Evolutionary conservation across 2,888 invertebrate genomes (phyloP), one percentile per base, ranked within the genome.

Genomic region (Notodonta dromedarius): DNA sequence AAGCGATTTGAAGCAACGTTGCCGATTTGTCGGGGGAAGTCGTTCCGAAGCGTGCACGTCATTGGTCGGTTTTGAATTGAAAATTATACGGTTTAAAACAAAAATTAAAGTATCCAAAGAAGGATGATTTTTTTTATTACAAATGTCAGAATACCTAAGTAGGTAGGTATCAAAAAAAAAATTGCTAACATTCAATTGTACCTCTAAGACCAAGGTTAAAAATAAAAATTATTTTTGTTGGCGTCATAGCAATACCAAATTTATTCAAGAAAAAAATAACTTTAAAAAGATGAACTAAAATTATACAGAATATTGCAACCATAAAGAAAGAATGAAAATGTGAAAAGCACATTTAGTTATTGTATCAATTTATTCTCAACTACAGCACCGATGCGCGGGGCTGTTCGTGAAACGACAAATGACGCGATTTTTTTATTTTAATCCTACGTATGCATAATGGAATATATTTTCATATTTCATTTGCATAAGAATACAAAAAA

Each of bases 1-100:
- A 79, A 76, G 83, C 87, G 86, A 81, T 86, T 90, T 87, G 87
- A 82, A 77, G 73, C 74, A 67, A 51, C 65, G 73, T 65, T 59
- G 54, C 53, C 57, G 51, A 70, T 70, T 74, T 57, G 63, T 59
- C n/a, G 24, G 24, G 50, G 51, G 57, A 52, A 39, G 63, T 67
- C 72, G 39, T 64, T 44, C 42, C 11, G 53, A 69, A 71, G 71
- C 65, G 54, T 7, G 40, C 8, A 44, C 56, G 56, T 24, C 56
- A 24, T 53, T 52, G 46, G 59, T 53, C 51, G 16, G 14, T 52
- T 57, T 58, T 53, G 24, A 52, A 58, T 57, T 35, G 12, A 57
- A 14, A 50, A 51, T 16, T 9, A 5, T 11, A 40, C 56, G 44
- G 5, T n/a, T n/a, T n/a, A 6, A n/a, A n/a, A 46, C n/a, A 46